These are phyloP conservation scores for Karalla daura DNA, from an alignment of 2,797 vertebrate genomes.

Conservation along the genomic window DNA sequence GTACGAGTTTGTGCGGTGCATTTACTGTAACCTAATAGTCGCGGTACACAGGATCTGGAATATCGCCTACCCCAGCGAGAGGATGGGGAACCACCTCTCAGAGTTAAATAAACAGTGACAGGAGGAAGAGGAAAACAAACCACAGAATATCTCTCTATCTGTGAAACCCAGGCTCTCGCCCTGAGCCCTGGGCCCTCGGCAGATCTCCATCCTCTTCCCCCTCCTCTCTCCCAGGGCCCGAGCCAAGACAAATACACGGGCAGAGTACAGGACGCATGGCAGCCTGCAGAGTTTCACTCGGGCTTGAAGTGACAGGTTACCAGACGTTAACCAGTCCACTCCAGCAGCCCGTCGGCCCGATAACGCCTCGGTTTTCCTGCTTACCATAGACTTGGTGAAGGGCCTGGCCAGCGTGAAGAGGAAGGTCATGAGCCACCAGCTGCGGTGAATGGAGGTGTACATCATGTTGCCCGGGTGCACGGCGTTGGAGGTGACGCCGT, in stretches of 20 bases:
- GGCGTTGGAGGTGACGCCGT: constrained; percentile 90
- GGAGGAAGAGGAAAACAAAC: constrained; percentile 69
- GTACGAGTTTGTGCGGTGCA: constrained; percentile 35
- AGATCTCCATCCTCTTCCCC: constrained; percentile 71
- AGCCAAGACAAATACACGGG: constrained; percentile 67
- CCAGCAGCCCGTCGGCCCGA: background rate
- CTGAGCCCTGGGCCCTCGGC: constrained; percentile 83
- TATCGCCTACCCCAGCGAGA: constrained; percentile 43
- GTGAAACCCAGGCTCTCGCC: constrained; percentile 85
- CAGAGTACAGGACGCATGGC: constrained; percentile 23
- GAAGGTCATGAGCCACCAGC: constrained; percentile 95
- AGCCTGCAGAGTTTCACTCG: constrained; percentile 11
- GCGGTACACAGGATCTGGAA: constrained; percentile 50
- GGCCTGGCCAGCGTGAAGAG: constrained; percentile 93
- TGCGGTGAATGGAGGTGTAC: constrained; percentile 91
- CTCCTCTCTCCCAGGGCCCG: constrained; percentile 41
- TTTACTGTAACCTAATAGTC: constrained; percentile 62
- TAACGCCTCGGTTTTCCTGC: constrained; percentile 47
- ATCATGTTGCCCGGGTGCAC: constrained; percentile 98
- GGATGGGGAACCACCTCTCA: constrained; percentile 41
- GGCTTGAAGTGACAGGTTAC: background rate
- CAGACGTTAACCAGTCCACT: background rate
- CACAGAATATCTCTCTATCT: constrained; percentile 66
- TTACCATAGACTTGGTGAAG: constrained; percentile 98
- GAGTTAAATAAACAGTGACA: constrained; percentile 75